Conservation (phyloP, 64 coral and sea anemone species). For the Astreopora myriophthalma region DNA sequence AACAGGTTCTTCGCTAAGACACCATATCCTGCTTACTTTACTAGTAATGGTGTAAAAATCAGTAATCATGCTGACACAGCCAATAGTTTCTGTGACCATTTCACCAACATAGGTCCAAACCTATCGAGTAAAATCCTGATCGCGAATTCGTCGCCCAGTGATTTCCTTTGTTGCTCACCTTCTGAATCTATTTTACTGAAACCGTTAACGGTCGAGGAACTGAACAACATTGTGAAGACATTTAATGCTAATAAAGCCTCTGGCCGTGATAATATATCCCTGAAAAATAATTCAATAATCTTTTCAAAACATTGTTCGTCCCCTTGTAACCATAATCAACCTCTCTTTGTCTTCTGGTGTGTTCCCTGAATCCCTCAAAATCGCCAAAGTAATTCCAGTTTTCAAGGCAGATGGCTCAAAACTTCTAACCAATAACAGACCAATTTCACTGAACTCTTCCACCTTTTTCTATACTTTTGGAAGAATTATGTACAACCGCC, state of each 20-base stretch:
- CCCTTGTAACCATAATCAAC: background rate
- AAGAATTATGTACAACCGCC: background rate
- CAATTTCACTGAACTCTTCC: too few relatives aligned
- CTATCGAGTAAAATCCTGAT: background rate
- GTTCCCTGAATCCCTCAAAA: background rate
- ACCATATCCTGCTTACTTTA: too few relatives aligned
- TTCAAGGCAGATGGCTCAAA: background rate
- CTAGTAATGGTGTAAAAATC: background rate
- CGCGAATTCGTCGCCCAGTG: background rate
- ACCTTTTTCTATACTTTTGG: background rate
- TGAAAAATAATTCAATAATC: background rate
- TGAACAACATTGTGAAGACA: background rate
- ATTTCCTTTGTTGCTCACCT: background rate
- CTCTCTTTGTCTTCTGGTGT: background rate
- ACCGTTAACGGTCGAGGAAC: background rate
- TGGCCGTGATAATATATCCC: background rate
- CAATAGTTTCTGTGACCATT: conserved; percentile 1
- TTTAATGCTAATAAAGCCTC: background rate
- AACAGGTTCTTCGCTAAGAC: too few relatives aligned
- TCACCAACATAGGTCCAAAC: conserved; percentile 1
- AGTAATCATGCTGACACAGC: background rate
- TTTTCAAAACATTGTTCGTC: background rate
- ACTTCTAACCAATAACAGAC: background rate
- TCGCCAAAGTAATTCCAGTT: background rate
- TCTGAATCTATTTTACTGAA: background rate